These are phyloP conservation scores for Cisticola juncidis DNA, from an alignment of 2,113 vertebrate genomes.

Conservation along the genomic window DNA sequence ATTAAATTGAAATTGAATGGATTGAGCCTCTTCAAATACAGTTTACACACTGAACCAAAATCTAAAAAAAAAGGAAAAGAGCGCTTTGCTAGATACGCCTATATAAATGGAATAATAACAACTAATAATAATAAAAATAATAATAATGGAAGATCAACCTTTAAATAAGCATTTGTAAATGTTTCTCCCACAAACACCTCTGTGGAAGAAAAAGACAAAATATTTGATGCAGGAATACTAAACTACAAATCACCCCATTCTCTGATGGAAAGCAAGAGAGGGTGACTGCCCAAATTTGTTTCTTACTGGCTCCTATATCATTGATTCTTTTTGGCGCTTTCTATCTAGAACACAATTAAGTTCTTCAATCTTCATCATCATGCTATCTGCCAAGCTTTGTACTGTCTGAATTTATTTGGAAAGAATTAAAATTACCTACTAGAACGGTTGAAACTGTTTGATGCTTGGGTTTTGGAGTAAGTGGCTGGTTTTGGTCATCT, in stretches of 20 bases:
- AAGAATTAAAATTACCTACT: slow-evolving; percentile 2
- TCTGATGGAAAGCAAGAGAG: not conserved
- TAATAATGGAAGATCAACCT: not conserved
- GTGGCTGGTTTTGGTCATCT: not conserved
- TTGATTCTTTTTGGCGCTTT: slow-evolving; percentile 40
- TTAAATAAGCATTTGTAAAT: not conserved
- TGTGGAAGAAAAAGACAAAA: not conserved
- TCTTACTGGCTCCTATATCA: not conserved
- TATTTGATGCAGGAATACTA: not conserved
- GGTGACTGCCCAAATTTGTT: not conserved
- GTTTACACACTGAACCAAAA: not conserved
- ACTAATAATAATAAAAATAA: not conserved
- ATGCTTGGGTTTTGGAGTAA: not conserved
- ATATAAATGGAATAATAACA: not conserved
- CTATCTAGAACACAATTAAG: slow-evolving; percentile 27
- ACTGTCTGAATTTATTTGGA: not conserved
- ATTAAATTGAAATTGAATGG: not conserved
- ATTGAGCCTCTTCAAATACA: not conserved
- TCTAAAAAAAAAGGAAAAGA: not conserved
- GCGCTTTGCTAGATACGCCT: not conserved
- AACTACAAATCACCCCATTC: not conserved
- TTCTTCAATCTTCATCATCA: slow-evolving; percentile 35
- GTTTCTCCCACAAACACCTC: not conserved
- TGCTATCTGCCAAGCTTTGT: not conserved
- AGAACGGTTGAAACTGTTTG: not conserved